Evolutionary conservation across 2,797 vertebrate genomes (phyloP), one percentile per base, ranked within the genome.

Genomic region (Leptoclinus maculatus): DNA sequence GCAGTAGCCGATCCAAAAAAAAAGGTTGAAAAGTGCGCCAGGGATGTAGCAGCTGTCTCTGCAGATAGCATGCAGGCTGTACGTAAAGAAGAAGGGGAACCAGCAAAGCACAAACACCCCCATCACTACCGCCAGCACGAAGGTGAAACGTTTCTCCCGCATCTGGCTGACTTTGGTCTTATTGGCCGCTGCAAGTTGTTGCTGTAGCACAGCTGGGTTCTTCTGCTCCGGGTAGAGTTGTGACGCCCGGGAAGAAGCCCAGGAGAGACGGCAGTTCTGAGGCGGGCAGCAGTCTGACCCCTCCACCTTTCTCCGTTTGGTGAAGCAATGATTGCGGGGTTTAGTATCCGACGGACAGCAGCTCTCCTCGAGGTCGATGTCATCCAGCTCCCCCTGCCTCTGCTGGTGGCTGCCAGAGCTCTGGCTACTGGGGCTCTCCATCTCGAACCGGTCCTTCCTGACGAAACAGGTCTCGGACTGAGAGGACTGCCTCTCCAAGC

Each of bases 1-100:
- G 84, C 96, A 96, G 92, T 96, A 96, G 39, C 96, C 96, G 76
- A 96, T 95, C 96, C 96, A 96, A 79, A 96, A 96, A 79, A 96
- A 96, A 25, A 96, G 88, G 72, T 96, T 94, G 72, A 96, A 96
- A 47, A 96, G 94, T 17, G 94, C 85, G 36, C 83, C 84, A 2
- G 96, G 96, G 70, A 96, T 94, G 66, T 93, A 88, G 87, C 96
- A 96, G 78, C 91, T 92, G 62, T 95, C 90, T 72, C 95, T 88
- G 90, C 96, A 96, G 78, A 96, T 83, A 0, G 95, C 95, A 49
- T 93, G 95, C 67, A 96, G 91, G 78, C 93, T 96, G 93, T 96
- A 96, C 0, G 96, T 96, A 63, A 96, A 96, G 92, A 96, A 96
- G 82, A 96, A 96, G 0, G 96, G 96, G 71, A 96, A 96, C 96